Conservation (phyloP, 2,888 invertebrate genomes). For the Byasa hedistus region DNA sequence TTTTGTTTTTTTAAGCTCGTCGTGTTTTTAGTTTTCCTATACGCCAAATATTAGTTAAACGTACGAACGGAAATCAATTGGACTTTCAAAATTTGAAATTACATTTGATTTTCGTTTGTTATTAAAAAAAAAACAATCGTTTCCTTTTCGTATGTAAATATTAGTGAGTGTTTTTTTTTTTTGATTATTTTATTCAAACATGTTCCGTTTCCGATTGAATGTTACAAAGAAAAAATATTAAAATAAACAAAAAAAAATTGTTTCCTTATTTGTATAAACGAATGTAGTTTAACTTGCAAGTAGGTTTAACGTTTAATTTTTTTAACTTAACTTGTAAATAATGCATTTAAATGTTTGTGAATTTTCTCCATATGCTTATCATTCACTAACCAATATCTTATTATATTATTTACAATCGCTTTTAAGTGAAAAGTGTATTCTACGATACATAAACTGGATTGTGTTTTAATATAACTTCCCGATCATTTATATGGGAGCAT, state of each 20-base stretch:
- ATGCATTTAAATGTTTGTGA: constrained; percentile 76
- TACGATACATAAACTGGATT: constrained; percentile 62
- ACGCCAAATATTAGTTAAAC: constrained; percentile 77
- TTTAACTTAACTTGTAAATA: constrained; percentile 63
- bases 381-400: constrained; percentile 43
- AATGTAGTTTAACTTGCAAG: constrained; percentile 36
- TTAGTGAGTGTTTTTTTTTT: constrained; percentile 45
- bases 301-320: constrained; percentile 45
- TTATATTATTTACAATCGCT: constrained; percentile 51
- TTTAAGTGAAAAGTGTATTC: constrained; percentile 68
- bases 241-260: constrained; percentile 39
- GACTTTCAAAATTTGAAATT: too few relatives aligned
- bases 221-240: constrained; percentile 39
- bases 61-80: constrained; percentile 36
- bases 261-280: constrained; percentile 54
- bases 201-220: constrained; percentile 58
- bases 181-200: constrained; percentile 45
- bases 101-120: constrained; percentile 39
- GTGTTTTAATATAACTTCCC: constrained; percentile 58
- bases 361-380: constrained; percentile 51
- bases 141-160: constrained; percentile 47
- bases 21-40: constrained; percentile 47
- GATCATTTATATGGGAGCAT: constrained; percentile 49
- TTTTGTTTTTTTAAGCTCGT: constrained; percentile 25
- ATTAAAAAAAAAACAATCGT: constrained; percentile 40